These are phyloP conservation scores for Adoxophyes honmai DNA, from an alignment of 1,140 invertebrate genomes.

Conservation along the genomic window DNA sequence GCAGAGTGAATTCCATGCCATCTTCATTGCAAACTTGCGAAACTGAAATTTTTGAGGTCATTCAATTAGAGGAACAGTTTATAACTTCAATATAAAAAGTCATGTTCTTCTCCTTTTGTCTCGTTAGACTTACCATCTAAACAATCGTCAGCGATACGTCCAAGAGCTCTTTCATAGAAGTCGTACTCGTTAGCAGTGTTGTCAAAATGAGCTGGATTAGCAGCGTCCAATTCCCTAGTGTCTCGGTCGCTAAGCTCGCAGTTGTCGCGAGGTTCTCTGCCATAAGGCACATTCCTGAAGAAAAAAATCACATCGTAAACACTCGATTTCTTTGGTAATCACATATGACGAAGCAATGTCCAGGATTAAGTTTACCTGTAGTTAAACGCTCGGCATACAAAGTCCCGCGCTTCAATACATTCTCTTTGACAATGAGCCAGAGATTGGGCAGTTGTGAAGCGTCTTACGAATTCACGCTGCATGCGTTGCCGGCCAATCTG, in stretches of 20 bases:
- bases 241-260: conserved; percentile 93
- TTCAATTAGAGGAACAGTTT: no score
- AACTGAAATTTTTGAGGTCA: conserved; percentile 83
- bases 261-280: conserved; percentile 86
- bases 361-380: conserved; percentile 78
- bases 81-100: no score
- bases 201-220: conserved; percentile 91
- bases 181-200: conserved; percentile 87
- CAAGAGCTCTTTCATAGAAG: conserved; percentile 89
- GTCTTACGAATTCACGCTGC: conserved; percentile 86
- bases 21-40: conserved; percentile 94
- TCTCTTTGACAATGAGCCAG: conserved; percentile 88
- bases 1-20: conserved; percentile 94
- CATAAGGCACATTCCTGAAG: conserved; percentile 77
- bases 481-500: conserved; percentile 88
- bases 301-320: background rate
- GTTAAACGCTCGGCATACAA: conserved; percentile 93
- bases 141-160: conserved; percentile 85
- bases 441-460: conserved; percentile 84
- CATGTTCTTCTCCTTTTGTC: no score
- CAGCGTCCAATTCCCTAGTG: conserved; percentile 88
- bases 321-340: no score
- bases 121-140: conserved; percentile 83
- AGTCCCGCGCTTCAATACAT: conserved; percentile 89
- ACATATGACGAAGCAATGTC: background rate